Percentiles rank a stretch among this genome's conserved stretches.
Conservation (phyloP, 2,113 vertebrate genomes). For the Neotoma lepida region DNA sequence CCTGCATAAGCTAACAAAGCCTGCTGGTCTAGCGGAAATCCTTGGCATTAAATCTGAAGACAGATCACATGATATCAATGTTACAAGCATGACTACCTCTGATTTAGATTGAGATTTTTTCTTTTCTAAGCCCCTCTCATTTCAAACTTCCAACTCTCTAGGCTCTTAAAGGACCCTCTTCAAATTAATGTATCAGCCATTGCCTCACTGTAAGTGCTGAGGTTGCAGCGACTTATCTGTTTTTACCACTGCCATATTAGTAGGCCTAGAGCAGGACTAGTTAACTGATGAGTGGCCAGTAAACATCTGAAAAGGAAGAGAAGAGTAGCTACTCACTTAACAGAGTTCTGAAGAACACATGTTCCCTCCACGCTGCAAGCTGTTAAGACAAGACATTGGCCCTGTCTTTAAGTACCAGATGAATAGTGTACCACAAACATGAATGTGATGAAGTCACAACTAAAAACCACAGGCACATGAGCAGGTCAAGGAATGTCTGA, state of each 20-base stretch:
- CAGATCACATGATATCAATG: neutral
- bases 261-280: neutral
- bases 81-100: neutral
- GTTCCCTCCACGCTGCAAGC: no score
- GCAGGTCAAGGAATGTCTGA: neutral
- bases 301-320: neutral
- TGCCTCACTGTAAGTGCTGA: no score
- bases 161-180: neutral
- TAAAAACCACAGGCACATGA: neutral
- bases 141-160: neutral
- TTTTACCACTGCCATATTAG: neutral
- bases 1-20: neutral
- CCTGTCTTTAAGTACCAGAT: neutral
- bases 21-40: neutral
- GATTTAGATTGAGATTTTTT: neutral
- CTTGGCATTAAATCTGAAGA: neutral
- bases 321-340: neutral
- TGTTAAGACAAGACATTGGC: neutral
- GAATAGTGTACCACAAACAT: neutral
- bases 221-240: neutral
- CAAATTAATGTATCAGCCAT: neutral
- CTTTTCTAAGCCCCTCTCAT: neutral
- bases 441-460: neutral
- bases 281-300: neutral
- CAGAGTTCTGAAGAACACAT: neutral